Evolutionary conservation across 2,113 vertebrate species (phyloP).

Genomic region (Mola mola): DNA sequence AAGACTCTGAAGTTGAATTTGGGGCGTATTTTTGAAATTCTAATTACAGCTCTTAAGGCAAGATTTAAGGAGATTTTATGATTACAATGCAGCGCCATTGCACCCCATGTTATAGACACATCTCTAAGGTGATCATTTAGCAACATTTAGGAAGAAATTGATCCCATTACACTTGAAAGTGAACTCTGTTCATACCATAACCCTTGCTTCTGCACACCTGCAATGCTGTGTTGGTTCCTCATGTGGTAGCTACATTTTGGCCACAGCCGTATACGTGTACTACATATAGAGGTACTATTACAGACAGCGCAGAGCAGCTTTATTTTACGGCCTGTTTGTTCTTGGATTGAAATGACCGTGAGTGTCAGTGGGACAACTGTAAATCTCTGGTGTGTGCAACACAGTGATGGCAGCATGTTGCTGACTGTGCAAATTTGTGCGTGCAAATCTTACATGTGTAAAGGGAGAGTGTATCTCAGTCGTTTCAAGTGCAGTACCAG

Average conservation of each 20-base stretch:
- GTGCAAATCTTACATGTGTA: conserved; percentile 24
- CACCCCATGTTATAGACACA: too few relatives aligned
- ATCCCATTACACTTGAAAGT: neutral
- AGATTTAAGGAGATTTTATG: too few relatives aligned
- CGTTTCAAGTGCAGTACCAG: conserved; percentile 32
- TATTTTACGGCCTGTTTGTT: neutral
- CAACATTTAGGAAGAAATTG: neutral
- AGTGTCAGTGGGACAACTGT: neutral
- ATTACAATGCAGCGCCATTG: too few relatives aligned
- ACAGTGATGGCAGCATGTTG: conserved; percentile 10
- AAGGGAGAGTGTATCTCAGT: neutral
- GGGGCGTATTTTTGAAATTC: too few relatives aligned
- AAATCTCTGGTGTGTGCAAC: conserved; percentile 14
- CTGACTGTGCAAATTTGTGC: conserved; percentile 54
- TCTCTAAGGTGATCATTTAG: neutral
- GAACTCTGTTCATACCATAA: neutral
- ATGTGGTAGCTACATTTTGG: conserved; percentile 14
- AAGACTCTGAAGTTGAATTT: too few relatives aligned
- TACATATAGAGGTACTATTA: conserved; percentile 1
- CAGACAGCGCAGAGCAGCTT: neutral
- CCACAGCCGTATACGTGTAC: neutral
- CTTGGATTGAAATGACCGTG: neutral
- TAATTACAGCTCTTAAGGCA: too few relatives aligned
- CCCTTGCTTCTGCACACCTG: neutral
- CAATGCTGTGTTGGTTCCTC: neutral